Conservation (phyloP, 2,888 invertebrate species). For the Adela reaumurella region DNA sequence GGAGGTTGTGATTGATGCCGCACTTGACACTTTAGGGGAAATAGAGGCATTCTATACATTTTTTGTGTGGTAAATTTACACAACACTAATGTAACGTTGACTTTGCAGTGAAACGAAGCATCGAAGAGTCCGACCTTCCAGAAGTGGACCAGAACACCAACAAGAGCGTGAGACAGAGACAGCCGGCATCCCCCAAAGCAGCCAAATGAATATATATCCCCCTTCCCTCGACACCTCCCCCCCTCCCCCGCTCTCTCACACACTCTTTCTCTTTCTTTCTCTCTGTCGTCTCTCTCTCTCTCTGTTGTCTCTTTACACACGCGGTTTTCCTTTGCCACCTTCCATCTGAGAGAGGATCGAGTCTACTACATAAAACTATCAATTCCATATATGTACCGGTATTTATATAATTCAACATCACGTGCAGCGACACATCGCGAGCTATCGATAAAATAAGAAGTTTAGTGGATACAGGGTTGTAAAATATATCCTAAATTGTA, state of each 20-base stretch:
- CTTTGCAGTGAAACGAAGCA: conserved; percentile 61
- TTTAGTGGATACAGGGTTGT: conserved; percentile 57
- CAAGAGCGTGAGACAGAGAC: conserved; percentile 65
- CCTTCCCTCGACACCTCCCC: not conserved
- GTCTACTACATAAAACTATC: not conserved
- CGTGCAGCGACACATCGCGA: not conserved
- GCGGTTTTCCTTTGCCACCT: not conserved
- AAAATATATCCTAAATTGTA: conserved; percentile 53
- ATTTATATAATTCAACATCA: not conserved
- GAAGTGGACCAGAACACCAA: conserved; percentile 91
- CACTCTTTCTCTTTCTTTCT: not conserved
- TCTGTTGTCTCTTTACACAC: too few relatives aligned
- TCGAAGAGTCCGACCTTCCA: conserved; percentile 83
- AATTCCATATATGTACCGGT: not conserved
- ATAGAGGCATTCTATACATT: too few relatives aligned
- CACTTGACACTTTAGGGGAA: too few relatives aligned
- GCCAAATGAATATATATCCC: conserved; percentile 40
- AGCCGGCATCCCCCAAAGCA: conserved; percentile 52
- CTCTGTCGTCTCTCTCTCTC: too few relatives aligned
- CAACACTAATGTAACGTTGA: conserved; percentile 15
- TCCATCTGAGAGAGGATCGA: not conserved
- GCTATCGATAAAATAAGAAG: conserved; percentile 25
- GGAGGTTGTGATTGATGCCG: too few relatives aligned
- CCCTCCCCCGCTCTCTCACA: not conserved
- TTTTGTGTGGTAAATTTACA: too few relatives aligned